Base-by-base conservation (phyloP, 2,888 invertebrate species). In the Zele albiditarsus region DNA sequence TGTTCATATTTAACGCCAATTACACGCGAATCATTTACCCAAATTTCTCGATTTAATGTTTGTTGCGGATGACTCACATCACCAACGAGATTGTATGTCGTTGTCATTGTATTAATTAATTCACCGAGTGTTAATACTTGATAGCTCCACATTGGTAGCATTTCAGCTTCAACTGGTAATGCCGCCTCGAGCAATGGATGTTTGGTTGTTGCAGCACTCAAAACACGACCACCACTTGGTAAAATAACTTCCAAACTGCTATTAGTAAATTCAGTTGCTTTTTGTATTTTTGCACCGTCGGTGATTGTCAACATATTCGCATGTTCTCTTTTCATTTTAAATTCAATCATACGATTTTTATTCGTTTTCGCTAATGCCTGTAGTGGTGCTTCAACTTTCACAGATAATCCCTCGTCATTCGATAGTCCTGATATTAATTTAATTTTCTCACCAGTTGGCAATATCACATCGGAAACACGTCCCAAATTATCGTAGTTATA, bases 1-100 rank as follows among this genome's bases (percentile, higher is more conserved):
- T 97, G 96, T 87, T 98, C 97, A 85, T 97, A 98, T 89, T 98
- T 97, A 68, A 98, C 94, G 20, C 97, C 96, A 46, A 98, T 91
- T 0, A 97, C 94, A 83, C 96, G 93, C 5, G 96, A 94, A 79
- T 96, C 95, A 88, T 98, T 98, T 5, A 98, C 96, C 95, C 96
- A 87, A 81, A 95, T 94, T 87, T 95, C 95, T 20, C 95, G 91
- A 84, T 95, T 95, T 1, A 96, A 90, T 0, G 95, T 96, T 89
- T 96, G 96, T 83, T 96, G 95, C 0, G 94, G 94, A 86, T 95
- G 95, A 78, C 96, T 92, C 0, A 96, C 96, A 86, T 96, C 96
- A 3, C 96, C 96, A 0, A 96, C 95, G 60, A 96, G 90, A 80
- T 94, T 94, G 86, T 96, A 96, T 0, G 94, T 92, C 5, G 96